These are phyloP conservation scores for Harmothoe impar DNA, from an alignment of 2,888 invertebrate genomes.

Conservation along the genomic window DNA sequence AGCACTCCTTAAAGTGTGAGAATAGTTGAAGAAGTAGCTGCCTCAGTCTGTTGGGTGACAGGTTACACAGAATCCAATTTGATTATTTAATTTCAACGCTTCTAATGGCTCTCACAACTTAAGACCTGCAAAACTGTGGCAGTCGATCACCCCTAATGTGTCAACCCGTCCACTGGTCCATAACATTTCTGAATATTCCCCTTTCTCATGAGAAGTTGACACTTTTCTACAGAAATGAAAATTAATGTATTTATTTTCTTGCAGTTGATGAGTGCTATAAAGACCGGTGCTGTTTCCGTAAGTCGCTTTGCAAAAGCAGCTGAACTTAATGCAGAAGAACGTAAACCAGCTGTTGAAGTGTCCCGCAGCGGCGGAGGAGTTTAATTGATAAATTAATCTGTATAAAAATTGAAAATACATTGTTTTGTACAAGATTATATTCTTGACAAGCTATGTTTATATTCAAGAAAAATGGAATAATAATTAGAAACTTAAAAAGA, in stretches of 20 bases:
- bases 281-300: conserved; percentile 96
- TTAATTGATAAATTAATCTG: conserved; percentile 82
- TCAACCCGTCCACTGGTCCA: neutral
- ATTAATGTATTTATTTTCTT: too few species aligned
- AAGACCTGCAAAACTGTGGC: neutral
- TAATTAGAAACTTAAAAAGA: too few species aligned
- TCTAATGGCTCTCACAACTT: neutral
- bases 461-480: too few species aligned
- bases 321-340: conserved; percentile 91
- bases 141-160: neutral
- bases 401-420: too few species aligned
- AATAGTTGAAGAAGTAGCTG: too few species aligned
- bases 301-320: conserved; percentile 97
- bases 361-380: conserved; percentile 98
- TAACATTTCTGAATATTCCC: neutral
- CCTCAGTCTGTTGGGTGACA: too few species aligned
- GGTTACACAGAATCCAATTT: too few species aligned
- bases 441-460: too few species aligned
- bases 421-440: too few species aligned
- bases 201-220: neutral
- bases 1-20: too few species aligned
- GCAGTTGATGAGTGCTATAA: conserved; percentile 99
- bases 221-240: too few species aligned
- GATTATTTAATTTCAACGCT: too few species aligned
- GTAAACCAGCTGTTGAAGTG: conserved; percentile 89